Base-by-base conservation (phyloP, 2,888 invertebrate species). In the Sminthurinus aureus region DNA sequence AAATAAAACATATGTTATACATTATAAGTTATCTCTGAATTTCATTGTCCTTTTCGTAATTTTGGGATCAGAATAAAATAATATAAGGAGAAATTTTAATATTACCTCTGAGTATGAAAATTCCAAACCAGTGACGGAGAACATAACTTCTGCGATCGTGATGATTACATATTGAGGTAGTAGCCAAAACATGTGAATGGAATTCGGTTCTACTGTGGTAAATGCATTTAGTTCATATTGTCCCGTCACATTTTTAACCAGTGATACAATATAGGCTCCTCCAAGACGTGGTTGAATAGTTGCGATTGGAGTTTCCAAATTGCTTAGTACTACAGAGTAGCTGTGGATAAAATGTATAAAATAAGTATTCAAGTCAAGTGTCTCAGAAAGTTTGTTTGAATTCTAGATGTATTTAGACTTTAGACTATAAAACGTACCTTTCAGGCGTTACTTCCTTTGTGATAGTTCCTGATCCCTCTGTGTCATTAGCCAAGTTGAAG, bases 161-260 rank as follows among this genome's bases (percentile, higher is more conserved):
- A 99, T 95, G n/a, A 98, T 92, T 78, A 98, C 91, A 90, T 98
- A 98, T 90, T 99, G 99, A 0, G 98, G 98, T 24, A 98, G 90
- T 89, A 97, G 93, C 94, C 94, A 95, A 4, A 93, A 90, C 89
- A 95, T 93, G 85, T 93, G 93, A 4, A 95, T 90, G 50, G 92
- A 92, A 89, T 94, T 94, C 20, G 93, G 90, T 74, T 92, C 92
- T 0, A 92, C 92, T 69, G 92, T 92, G 18, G 38, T 51, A 38
- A 26, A 76, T n/a, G 76, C 51, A n/a, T 52, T 76, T 6, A 52
- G 0, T 51, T 13, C n/a, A 50, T 76, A 52, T 0, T 12, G 18
- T 76, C 15, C 9, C 11, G 90, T 91, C 83, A n/a, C 73, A 73
- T 82, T 20, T 11, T 73, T 71, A 8, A 50, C 20, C 13, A 84